Base-by-base conservation (phyloP, 2,888 invertebrate genomes). In the Andrena chrysosceles region DNA sequence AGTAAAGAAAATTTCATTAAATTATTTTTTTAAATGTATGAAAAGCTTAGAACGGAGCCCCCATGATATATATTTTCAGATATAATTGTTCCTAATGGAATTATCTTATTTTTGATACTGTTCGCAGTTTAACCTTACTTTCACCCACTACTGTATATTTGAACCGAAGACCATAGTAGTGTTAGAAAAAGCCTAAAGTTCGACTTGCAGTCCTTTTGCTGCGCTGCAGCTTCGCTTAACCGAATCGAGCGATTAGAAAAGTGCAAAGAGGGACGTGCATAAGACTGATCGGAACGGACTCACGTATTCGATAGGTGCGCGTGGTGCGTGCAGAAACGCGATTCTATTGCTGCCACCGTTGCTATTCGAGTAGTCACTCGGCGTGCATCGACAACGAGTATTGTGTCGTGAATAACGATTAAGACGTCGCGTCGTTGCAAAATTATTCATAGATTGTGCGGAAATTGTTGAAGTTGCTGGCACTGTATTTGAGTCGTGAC, bases 321-420 rank as follows among this genome's bases (percentile, higher is more conserved):
- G 49, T 33, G 80, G 77, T 87, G 85, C 91, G 91, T 90, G 91
- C 90, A 87, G 82, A 78, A 80, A 90, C 85, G 91, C 90, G 81
- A 85, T 87, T 89, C 83, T 84, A 84, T 79, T 68, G 66, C 64
- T 66, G 16, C 48, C 31, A 77, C 2, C 70, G 48, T 74, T 68
- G 48, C 64, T 68, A 69, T 63, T 71, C 63, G 70, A 20, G 62
- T 16, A 60, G 13, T 33, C 49, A 54, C 20, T 69, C 29, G 42
- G 33, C 26, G 59, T 69, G 67, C 60, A 62, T 75, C 73, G 70
- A 66, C 63, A 23, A 26, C 31, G n/a, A 59, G 48, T 54, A 72
- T 52, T 48, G 8, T 16, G 52, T 10, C 20, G 52, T 26, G 26
- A 75, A 77, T 74, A 64, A 62, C 7, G n/a, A 60, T 20, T 8